These are phyloP conservation scores for Biston stratarius DNA, from an alignment of 2,888 invertebrate species.

Conservation along the genomic window DNA sequence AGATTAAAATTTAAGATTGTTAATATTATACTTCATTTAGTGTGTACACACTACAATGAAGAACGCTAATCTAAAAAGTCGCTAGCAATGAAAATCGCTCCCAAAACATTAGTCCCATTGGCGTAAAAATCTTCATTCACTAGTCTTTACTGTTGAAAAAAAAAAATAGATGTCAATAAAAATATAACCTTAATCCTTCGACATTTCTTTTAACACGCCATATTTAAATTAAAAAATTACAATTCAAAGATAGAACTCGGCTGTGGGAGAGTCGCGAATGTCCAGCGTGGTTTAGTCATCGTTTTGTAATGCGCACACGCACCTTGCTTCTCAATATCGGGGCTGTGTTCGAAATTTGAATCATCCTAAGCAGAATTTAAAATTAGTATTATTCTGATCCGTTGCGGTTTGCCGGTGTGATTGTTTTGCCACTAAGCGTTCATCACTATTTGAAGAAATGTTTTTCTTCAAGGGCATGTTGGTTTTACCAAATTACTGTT, in stretches of 20 bases:
- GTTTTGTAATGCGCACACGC: constrained; percentile 76
- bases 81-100: too few species aligned
- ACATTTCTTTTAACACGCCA: not conserved
- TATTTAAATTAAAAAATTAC: constrained; percentile 33
- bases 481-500: not conserved
- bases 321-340: constrained; percentile 66
- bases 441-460: not conserved
- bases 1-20: too few species aligned
- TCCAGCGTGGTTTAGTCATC: constrained; percentile 71
- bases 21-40: too few species aligned
- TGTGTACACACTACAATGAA: too few species aligned
- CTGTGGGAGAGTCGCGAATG: constrained; percentile 56
- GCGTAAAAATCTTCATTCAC: too few species aligned
- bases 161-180: too few species aligned
- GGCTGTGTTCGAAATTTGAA: constrained; percentile 61
- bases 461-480: not conserved
- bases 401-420: constrained; percentile 18
- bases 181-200: too few species aligned
- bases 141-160: too few species aligned
- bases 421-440: constrained; percentile 3
- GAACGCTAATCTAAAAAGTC: too few species aligned
- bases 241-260: constrained; percentile 56
- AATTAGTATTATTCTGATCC: constrained; percentile 49
- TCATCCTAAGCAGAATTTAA: constrained; percentile 39
- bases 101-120: too few species aligned